Percentiles rank a stretch among this genome's conserved stretches.
phyloP scores from a whole-genome alignment of 2,888 invertebrate genomes.

The Drosophila kanekoi region DNA sequence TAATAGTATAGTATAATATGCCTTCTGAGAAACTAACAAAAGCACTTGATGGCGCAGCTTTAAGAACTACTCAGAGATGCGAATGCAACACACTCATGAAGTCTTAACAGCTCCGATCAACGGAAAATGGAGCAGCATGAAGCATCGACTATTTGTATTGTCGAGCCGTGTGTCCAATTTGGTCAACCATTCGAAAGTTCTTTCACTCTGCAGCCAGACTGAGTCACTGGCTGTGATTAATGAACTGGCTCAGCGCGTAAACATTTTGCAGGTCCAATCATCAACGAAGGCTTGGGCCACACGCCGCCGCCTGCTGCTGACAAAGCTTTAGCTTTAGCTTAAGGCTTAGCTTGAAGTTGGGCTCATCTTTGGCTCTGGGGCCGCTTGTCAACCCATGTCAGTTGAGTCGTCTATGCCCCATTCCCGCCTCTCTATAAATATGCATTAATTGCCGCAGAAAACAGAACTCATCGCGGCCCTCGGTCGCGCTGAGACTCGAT shows the following conservation, averaged over 20 bases:
- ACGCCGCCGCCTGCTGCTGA: conserved; percentile 8
- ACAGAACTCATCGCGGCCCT: neutral
- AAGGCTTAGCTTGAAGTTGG: neutral
- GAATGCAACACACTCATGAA: conserved; percentile 8
- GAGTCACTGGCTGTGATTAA: conserved; percentile 39
- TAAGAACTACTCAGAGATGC: no score
- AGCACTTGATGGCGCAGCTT: no score
- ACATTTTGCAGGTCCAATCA: conserved; percentile 27
- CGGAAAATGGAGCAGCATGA: conserved; percentile 11
- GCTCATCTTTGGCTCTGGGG: neutral
- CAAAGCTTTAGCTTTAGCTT: no score
- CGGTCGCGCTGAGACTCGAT: neutral
- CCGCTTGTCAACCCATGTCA: conserved; percentile 57
- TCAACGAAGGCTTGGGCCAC: conserved; percentile 26
- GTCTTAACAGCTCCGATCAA: neutral
- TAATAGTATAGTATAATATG: no score
- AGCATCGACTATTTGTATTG: neutral
- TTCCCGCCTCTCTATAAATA: conserved; percentile 37
- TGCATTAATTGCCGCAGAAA: conserved; percentile 37
- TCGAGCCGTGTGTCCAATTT: neutral
- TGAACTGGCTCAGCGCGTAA: conserved; percentile 26
- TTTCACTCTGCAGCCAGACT: conserved; percentile 8
- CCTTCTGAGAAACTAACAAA: no score
- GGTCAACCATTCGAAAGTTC: conserved; percentile 29
- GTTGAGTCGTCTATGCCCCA: conserved; percentile 8